These are phyloP conservation scores for Ascaphus truei DNA, from an alignment of 2,113 vertebrate species.

Conservation along the genomic window DNA sequence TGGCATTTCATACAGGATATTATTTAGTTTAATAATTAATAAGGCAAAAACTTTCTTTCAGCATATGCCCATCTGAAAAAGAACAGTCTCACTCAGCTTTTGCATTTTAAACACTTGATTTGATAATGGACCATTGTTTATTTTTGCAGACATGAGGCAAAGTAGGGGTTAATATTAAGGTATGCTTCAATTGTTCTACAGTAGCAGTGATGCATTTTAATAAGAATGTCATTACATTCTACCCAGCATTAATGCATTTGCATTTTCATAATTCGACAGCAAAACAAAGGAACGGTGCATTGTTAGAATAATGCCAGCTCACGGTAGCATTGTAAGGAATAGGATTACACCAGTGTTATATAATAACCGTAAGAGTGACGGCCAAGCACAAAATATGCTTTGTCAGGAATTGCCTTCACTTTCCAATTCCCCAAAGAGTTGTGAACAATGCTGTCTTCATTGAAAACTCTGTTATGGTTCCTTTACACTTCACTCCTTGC, in stretches of 20 bases:
- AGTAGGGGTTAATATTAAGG: neutral
- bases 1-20: too few species aligned
- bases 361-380: neutral
- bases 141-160: too few species aligned
- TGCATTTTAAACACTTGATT: too few species aligned
- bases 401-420: neutral
- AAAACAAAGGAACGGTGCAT: accelerated
- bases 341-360: neutral
- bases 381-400: neutral
- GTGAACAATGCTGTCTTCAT: neutral
- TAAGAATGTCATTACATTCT: neutral
- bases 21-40: too few species aligned
- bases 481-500: neutral
- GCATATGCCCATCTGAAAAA: too few species aligned
- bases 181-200: neutral
- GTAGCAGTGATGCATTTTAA: neutral
- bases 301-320: neutral
- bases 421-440: slow-evolving; percentile 27
- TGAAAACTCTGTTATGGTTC: neutral
- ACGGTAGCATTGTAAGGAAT: neutral
- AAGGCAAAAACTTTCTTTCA: too few species aligned
- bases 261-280: accelerated
- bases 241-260: accelerated
- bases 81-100: too few species aligned
- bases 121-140: too few species aligned